Evolutionary conservation across 2,113 vertebrate species (phyloP).

Genomic region (Boleophthalmus pectinirostris): DNA sequence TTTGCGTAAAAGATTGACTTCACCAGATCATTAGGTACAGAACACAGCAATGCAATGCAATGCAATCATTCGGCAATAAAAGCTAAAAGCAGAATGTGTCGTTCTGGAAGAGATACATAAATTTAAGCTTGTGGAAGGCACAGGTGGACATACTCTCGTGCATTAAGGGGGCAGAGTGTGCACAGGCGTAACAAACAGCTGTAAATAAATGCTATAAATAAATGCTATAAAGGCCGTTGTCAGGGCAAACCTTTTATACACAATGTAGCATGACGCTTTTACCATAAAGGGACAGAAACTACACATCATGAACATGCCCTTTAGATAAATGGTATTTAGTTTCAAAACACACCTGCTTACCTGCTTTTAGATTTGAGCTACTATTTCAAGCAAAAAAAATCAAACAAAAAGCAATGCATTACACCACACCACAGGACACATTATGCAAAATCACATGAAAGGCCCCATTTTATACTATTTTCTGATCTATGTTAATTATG

Average conservation of each 20-base stretch:
- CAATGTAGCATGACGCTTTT: not conserved
- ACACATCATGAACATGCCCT: not conserved
- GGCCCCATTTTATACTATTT: not conserved
- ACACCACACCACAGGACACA: not conserved
- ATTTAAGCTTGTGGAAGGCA: not conserved
- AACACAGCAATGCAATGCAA: slow-evolving; percentile 12
- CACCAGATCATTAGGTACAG: slow-evolving; percentile 12
- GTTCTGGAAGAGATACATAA: not conserved
- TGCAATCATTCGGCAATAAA: slow-evolving; percentile 25
- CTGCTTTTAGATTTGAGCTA: not conserved
- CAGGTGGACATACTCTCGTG: not conserved
- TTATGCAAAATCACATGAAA: no score
- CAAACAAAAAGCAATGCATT: not conserved
- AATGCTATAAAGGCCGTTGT: slow-evolving; percentile 37
- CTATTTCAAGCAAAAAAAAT: not conserved
- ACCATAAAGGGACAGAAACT: not conserved
- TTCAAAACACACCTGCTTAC: not conserved
- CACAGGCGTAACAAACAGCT: slow-evolving; percentile 44
- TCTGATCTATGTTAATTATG: no score
- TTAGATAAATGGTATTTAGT: not conserved
- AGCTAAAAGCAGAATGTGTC: slow-evolving; percentile 10
- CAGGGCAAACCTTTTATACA: slow-evolving; percentile 12
- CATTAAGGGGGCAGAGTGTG: slow-evolving; percentile 4
- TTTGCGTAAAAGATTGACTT: slow-evolving; percentile 13
- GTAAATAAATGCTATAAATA: slow-evolving; percentile 24